Conservation (phyloP, 1,140 invertebrate species). For the Hestina assimilis region DNA sequence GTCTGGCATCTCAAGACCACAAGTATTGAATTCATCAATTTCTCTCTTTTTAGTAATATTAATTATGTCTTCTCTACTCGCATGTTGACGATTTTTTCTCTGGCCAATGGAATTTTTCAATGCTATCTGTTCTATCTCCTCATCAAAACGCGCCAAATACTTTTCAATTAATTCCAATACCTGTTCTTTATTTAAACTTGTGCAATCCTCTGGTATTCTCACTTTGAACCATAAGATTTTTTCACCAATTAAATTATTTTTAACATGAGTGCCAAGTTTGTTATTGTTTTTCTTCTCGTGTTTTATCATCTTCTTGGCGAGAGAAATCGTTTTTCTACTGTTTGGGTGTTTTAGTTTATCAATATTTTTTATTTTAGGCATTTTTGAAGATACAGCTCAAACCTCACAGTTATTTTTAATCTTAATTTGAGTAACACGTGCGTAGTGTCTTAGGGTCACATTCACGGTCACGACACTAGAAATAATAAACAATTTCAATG, state of each 20-base stretch:
- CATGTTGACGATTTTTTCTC: conserved; percentile 85
- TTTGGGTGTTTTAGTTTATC: conserved; percentile 86
- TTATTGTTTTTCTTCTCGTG: conserved; percentile 81
- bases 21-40: conserved; percentile 83
- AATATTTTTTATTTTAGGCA: conserved; percentile 68
- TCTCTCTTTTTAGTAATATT: conserved; percentile 85
- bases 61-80: conserved; percentile 85
- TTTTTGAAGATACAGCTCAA: conserved; percentile 38
- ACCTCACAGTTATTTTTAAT: background rate
- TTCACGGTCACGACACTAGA: too few species aligned
- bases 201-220: conserved; percentile 78
- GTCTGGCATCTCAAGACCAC: conserved; percentile 86
- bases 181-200: conserved; percentile 79
- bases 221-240: conserved; percentile 85
- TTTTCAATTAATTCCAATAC: conserved; percentile 80
- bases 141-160: conserved; percentile 83
- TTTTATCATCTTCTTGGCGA: conserved; percentile 83
- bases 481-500: too few species aligned
- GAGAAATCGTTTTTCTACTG: conserved; percentile 85
- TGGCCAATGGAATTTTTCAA: conserved; percentile 86
- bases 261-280: conserved; percentile 82
- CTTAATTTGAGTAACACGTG: conserved; percentile 5
- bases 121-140: conserved; percentile 86
- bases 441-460: too few species aligned
- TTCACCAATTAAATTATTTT: conserved; percentile 84